Evolutionary conservation across 2,113 vertebrate genomes (phyloP).

Genomic region (Cromileptes altivelis): DNA sequence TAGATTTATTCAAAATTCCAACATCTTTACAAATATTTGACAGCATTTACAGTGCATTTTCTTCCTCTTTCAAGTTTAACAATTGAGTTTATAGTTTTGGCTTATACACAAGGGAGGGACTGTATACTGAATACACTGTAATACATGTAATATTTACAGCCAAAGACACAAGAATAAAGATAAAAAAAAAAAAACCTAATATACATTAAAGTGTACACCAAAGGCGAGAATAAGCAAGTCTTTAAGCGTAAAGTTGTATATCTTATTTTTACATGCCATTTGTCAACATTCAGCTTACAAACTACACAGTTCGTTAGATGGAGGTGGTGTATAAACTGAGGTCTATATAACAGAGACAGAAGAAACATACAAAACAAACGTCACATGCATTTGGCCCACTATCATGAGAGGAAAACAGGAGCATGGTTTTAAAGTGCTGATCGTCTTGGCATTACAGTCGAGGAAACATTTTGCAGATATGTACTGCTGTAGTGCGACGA

Average conservation of each 20-base stretch:
- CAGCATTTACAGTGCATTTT: conserved; percentile 54
- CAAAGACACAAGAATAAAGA: conserved; percentile 50
- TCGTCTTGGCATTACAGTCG: conserved; percentile 64
- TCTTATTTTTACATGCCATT: conserved; percentile 27
- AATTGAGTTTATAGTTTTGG: conserved; percentile 71
- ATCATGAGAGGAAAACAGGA: conserved; percentile 29
- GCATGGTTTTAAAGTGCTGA: conserved; percentile 39
- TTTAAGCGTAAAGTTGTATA: conserved; percentile 13
- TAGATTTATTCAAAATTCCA: conserved; percentile 78
- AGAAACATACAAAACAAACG: conserved; percentile 3
- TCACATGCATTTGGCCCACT: conserved; percentile 62
- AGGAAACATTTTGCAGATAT: conserved; percentile 20
- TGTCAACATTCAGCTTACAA: conserved; percentile 22
- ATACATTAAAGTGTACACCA: conserved; percentile 48
- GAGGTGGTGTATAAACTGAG: background rate
- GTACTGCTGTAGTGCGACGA: conserved; percentile 22
- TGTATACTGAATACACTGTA: conserved; percentile 45
- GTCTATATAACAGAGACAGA: conserved; percentile 14
- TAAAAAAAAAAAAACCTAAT: conserved; percentile 13
- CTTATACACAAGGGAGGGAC: conserved; percentile 65
- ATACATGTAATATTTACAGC: conserved; percentile 60
- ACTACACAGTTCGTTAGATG: conserved; percentile 4
- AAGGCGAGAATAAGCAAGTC: conserved; percentile 74
- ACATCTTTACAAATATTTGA: conserved; percentile 61
- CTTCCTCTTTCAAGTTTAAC: conserved; percentile 72